These are phyloP conservation scores for Siniperca obscura DNA, from an alignment of 2,797 vertebrate genomes.

Conservation along the genomic window DNA sequence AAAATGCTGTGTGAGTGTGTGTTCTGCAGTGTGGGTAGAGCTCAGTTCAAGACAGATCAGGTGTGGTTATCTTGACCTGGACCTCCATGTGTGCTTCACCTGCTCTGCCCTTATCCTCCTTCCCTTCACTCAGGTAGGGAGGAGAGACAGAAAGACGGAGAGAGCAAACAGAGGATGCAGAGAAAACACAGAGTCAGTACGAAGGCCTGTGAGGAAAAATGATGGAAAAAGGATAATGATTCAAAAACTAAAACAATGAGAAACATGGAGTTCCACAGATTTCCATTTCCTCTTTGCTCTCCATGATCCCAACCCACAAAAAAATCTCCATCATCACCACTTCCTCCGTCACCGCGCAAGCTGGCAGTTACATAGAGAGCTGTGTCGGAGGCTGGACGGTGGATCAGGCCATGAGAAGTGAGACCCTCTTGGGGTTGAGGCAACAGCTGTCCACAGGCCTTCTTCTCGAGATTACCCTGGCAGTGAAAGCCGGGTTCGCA, in stretches of 20 bases:
- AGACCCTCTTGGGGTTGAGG: conserved; percentile 64
- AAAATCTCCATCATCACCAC: conserved; percentile 33
- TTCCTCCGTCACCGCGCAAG: conserved; percentile 27
- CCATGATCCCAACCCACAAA: neutral
- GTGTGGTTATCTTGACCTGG: conserved; percentile 70
- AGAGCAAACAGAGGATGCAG: conserved; percentile 7
- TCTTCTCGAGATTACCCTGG: conserved; percentile 70
- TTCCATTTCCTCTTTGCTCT: neutral
- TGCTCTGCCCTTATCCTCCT: conserved; percentile 53
- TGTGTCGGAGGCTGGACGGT: conserved; percentile 41
- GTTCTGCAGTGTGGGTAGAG: conserved; percentile 58
- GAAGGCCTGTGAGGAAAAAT: neutral
- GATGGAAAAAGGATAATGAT: conserved; percentile 1
- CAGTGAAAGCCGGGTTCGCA: conserved; percentile 44
- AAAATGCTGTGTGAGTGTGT: conserved; percentile 70
- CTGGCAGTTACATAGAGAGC: conserved; percentile 60
- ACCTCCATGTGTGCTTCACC: conserved; percentile 60
- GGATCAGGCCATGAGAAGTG: conserved; percentile 51
- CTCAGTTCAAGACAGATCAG: conserved; percentile 69
- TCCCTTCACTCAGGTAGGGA: neutral
- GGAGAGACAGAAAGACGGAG: conserved; percentile 1
- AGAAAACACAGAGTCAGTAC: conserved; percentile 5
- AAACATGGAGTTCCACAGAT: neutral
- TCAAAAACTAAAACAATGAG: conserved; percentile 20
- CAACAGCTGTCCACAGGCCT: conserved; percentile 80